Evolutionary conservation across 2,888 invertebrate species (phyloP).

Genomic region (Sesia apiformis): DNA sequence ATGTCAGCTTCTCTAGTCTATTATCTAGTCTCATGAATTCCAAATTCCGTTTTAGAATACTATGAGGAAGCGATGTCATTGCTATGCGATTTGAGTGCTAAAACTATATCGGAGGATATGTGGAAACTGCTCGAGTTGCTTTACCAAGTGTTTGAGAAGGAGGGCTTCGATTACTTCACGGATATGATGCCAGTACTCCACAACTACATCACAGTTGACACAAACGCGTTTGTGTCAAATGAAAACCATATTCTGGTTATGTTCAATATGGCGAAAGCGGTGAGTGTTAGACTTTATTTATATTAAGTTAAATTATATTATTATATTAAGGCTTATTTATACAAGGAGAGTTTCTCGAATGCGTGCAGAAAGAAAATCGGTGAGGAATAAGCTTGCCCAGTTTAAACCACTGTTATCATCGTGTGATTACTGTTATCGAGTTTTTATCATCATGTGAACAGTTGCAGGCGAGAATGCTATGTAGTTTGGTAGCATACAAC

Average conservation of each 20-base stretch:
- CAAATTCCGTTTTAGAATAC: slow-evolving; percentile 45
- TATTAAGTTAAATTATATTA: too few relatives aligned
- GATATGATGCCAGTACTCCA: slow-evolving; percentile 99
- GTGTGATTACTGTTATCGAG: too few relatives aligned
- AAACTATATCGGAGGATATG: slow-evolving; percentile 92
- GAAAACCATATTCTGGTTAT: slow-evolving; percentile 92
- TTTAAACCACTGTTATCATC: too few relatives aligned
- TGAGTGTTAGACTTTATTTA: not conserved
- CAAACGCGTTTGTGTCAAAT: slow-evolving; percentile 92
- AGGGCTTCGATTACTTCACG: slow-evolving; percentile 95
- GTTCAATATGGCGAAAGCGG: slow-evolving; percentile 94
- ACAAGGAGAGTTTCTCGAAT: too few relatives aligned
- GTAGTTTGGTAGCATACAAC: too few relatives aligned
- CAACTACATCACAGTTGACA: slow-evolving; percentile 97
- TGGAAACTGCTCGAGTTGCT: slow-evolving; percentile 95
- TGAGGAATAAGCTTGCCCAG: too few relatives aligned
- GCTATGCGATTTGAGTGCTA: slow-evolving; percentile 92
- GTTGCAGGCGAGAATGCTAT: too few relatives aligned
- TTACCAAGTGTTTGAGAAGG: slow-evolving; percentile 93
- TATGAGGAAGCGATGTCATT: slow-evolving; percentile 97
- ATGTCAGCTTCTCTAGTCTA: too few relatives aligned
- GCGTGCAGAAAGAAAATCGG: too few relatives aligned
- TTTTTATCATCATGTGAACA: too few relatives aligned
- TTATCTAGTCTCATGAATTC: too few relatives aligned
- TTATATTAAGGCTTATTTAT: too few relatives aligned